Conservation (phyloP, 2,888 invertebrate species). For the Drosophila basisetae region DNA sequence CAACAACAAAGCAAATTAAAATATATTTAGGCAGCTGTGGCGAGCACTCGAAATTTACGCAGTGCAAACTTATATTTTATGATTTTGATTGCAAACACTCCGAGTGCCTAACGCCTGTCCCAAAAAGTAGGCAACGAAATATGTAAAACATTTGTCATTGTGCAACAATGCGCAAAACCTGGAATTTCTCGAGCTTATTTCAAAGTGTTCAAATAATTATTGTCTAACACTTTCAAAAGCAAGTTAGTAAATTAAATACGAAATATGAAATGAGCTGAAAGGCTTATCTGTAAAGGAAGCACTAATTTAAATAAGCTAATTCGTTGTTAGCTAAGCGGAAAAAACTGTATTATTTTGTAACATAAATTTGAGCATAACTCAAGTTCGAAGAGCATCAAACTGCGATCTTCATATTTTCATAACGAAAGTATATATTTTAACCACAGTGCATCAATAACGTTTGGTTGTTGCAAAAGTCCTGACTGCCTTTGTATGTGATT, state of each 20-base stretch:
- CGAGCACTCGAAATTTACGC: constrained; percentile 72
- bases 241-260: too few species aligned
- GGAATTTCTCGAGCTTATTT: not conserved
- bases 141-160: constrained; percentile 28
- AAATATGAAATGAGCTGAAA: too few species aligned
- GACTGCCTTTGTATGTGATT: constrained; percentile 19
- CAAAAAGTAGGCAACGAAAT: constrained; percentile 73
- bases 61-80: constrained; percentile 82
- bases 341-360: too few species aligned
- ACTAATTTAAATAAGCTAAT: not conserved
- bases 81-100: constrained; percentile 70
- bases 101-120: constrained; percentile 38
- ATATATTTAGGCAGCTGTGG: constrained; percentile 81
- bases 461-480: constrained; percentile 36
- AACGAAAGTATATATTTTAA: not conserved
- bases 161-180: not conserved
- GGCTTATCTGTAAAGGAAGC: not conserved
- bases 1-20: constrained; percentile 75
- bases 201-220: not conserved
- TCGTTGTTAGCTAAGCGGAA: accelerated
- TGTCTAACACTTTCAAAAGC: not conserved
- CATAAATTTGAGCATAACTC: not conserved
- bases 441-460: constrained; percentile 6
- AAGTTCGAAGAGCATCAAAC: not conserved
- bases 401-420: not conserved